phyloP scores from a whole-genome alignment of 2,113 vertebrate genomes.

The Gambusia holbrooki region DNA sequence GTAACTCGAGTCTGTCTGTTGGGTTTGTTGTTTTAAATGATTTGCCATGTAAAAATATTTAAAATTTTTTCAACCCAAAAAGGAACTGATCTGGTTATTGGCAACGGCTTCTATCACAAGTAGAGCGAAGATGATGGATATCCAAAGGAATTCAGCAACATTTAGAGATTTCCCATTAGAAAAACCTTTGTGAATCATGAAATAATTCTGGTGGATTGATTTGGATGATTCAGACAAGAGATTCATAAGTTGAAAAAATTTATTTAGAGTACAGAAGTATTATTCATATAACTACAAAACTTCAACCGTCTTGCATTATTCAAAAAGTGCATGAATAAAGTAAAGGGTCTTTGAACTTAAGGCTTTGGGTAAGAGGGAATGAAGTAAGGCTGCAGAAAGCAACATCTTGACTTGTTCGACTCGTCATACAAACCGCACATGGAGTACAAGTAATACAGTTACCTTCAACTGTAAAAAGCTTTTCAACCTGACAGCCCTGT shows the following conservation, averaged over 20 bases:
- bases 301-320: slow-evolving; percentile 33
- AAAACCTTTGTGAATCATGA: background rate
- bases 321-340: slow-evolving; percentile 38
- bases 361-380: background rate
- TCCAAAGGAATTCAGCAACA: slow-evolving; percentile 5
- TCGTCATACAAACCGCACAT: too few species aligned
- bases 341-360: slow-evolving; percentile 10
- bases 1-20: too few species aligned
- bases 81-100: too few species aligned
- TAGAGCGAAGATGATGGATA: background rate
- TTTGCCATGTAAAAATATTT: too few species aligned
- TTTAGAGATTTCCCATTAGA: background rate
- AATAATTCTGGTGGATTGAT: background rate
- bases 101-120: too few species aligned
- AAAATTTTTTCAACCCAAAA: too few species aligned
- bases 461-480: too few species aligned
- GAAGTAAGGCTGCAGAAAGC: slow-evolving; percentile 25
- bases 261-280: background rate
- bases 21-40: too few species aligned
- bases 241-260: slow-evolving; percentile 7
- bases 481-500: too few species aligned
- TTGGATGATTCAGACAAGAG: too few species aligned
- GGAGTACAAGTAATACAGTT: too few species aligned
- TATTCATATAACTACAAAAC: background rate
- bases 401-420: slow-evolving; percentile 9